A percentile compares a stretch with the other conserved stretches of the same genome.
phyloP scores from a whole-genome alignment of 1,140 invertebrate species.

The Lepidotrigona ventralis region DNA sequence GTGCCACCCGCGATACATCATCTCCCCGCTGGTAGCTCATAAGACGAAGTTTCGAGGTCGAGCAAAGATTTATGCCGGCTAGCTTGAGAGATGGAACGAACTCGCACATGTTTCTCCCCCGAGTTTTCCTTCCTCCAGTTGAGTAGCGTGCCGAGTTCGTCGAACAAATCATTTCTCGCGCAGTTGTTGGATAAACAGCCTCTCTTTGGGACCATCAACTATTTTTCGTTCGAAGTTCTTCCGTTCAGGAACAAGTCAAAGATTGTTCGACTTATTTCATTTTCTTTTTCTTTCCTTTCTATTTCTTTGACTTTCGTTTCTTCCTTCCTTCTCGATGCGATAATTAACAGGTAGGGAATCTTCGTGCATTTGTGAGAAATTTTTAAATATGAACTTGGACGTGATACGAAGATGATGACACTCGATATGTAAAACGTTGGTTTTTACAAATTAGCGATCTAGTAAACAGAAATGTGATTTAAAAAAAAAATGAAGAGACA shows the following conservation, averaged over 20 bases:
- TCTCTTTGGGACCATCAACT: neutral
- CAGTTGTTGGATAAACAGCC: slow-evolving; percentile 3
- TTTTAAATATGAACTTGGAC: too few relatives aligned
- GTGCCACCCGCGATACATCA: slow-evolving; percentile 59
- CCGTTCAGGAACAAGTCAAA: neutral
- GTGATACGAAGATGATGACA: too few relatives aligned
- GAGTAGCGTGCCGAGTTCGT: neutral
- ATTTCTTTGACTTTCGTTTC: neutral
- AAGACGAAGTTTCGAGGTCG: slow-evolving; percentile 56
- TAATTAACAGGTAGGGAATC: neutral
- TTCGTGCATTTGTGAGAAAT: too few relatives aligned
- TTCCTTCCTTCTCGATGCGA: neutral
- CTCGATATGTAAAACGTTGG: too few relatives aligned
- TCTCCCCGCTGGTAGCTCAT: slow-evolving; percentile 37
- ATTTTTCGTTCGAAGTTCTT: neutral
- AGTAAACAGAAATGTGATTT: neutral
- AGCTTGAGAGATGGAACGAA: slow-evolving; percentile 27
- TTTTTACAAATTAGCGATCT: too few relatives aligned
- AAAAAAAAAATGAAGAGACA: neutral
- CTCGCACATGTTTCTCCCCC: neutral
- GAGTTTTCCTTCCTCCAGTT: neutral
- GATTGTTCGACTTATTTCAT: neutral
- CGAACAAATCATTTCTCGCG: neutral
- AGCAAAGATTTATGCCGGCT: slow-evolving; percentile 61
- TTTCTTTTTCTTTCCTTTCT: too few relatives aligned